Base-by-base conservation (phyloP, 37 sponge, comb jelly and placozoan species). In the Geodia barretti region DNA sequence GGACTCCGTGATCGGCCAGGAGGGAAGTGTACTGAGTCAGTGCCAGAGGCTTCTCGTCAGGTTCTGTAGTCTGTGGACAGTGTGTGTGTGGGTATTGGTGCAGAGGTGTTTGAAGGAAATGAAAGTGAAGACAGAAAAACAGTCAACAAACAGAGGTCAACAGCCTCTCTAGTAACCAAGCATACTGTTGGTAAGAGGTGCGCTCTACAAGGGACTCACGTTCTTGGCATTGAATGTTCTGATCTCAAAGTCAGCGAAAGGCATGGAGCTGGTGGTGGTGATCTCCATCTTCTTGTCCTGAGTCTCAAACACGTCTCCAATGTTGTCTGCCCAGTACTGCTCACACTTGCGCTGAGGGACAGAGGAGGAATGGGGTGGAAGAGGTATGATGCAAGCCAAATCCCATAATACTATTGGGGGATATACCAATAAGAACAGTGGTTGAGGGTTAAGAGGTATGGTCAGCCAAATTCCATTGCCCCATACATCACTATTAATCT, bases 311-410 rank as follows among this genome's bases (percentile, higher is more conserved):
- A n/a, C 68, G 4, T 94, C 86, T 0, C 81, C 85, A 75, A 84
- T 84, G 39, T 88, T 80, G 7, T 96, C 92, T 14, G 89, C 89
- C 97, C 97, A 96, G 76, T 96, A 96, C 82, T 82, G 89, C 77
- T 94, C 91, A 88, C 97, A 96, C 62, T 96, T 96, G 54, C 66
- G 80, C 94, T 92, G 64, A 43, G 74, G 23, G 60, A 59, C 19
- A 20, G 60, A 59, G 60, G 20, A 20, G 60, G 60, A 59, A 20
- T 14, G 20, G 60, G 60, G 60, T 59, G 14, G 60, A 20, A 59
- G 60, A 21, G 60, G 60, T 63, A 3, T 29, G 5, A 29, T 63
- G 64, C 1, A 1, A 1, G 4, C 1, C 25, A 3, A 25, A 1
- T 63, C 28, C 28, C 7, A 1, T 25, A 28, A 1, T 28, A 7